Evolutionary conservation across 2,113 vertebrate genomes (phyloP), one percentile per base, ranked within the genome.

Genomic region (Tragelaphus scriptus): DNA sequence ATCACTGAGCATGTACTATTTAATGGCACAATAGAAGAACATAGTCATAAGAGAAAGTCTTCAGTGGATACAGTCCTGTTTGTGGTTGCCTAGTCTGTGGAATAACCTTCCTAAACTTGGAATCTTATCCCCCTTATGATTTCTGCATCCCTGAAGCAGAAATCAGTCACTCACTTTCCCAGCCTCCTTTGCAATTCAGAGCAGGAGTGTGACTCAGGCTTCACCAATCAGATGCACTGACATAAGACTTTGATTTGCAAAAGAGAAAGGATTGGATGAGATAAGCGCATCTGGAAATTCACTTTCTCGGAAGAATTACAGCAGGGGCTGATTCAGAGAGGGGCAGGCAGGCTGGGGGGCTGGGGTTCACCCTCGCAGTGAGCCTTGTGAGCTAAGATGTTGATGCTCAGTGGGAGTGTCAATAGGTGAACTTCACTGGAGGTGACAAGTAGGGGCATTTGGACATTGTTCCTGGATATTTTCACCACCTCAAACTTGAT

Each of bases 261-360:
- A 71, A 85, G 17, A 40, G 14, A 56, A 40, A 16, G 11, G 91
- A 49, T 9, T 15, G 56, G 30, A 30, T 19, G 49, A 84, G 32
- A 19, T 5, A 3, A 25, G 30, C 3, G 0, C 32, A 0, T 5
- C 5, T 25, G 58, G 10, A 56, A 47, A 30, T 11, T 16, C 36
- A 23, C 25, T 56, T 79, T 58, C 14, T 17, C 30, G 0, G 2
- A 15, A 36, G 10, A 28, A 63, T 65, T 3, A 3, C 26, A 13
- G 81, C 56, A 8, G 86, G 40, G 32, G 49, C 30, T 26, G 0
- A 19, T 49, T 25, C 59, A 7, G 19, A 8, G 44, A 26, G 23
- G 25, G 55, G 21, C 25, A 3, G 86, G 58, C 9, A 3, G 84
- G 4, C 10, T 6, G 2, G 12, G 19, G 30, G 17, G 5, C 55